Conservation (phyloP, 2,888 invertebrate species). For the Cecidostiba fungosa region DNA sequence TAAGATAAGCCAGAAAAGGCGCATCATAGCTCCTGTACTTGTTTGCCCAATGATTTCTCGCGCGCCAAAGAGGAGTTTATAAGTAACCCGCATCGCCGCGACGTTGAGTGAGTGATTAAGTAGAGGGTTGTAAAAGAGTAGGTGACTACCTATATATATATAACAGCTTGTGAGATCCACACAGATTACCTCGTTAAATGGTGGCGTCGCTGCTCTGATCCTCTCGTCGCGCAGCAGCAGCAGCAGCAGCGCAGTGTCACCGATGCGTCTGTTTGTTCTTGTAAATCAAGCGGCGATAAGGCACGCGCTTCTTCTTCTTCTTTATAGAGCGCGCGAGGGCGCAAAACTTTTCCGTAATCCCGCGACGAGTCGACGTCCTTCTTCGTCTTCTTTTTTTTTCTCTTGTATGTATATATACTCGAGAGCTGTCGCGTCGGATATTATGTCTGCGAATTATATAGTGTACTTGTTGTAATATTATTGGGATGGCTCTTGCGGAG, state of each 20-base stretch:
- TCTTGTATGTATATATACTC: not conserved
- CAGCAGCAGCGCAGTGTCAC: too few relatives aligned
- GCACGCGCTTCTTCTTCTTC: conserved; percentile 66
- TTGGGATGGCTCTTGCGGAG: not conserved
- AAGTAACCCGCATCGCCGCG: not conserved
- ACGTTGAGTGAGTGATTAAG: conserved; percentile 71
- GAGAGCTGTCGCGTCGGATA: not conserved
- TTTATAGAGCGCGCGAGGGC: conserved; percentile 42
- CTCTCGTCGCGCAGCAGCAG: not conserved
- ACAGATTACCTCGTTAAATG: conserved; percentile 75
- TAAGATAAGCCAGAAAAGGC: conserved; percentile 3
- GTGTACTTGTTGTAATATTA: too few relatives aligned
- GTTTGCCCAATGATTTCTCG: conserved; percentile 76
- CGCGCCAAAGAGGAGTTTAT: conserved; percentile 42
- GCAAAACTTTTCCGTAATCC: conserved; percentile 77
- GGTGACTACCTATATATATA: conserved; percentile 50
- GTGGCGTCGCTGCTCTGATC: conserved; percentile 71
- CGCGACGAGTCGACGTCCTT: conserved; percentile 29
- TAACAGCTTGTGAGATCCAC: conserved; percentile 64
- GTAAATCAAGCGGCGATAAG: conserved; percentile 76
- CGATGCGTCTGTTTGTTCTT: conserved; percentile 75
- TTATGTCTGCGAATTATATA: too few relatives aligned
- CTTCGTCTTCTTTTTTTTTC: not conserved
- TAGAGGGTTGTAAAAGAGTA: conserved; percentile 71
- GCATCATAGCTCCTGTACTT: conserved; percentile 62